Conservation (phyloP, 2,797 vertebrate species). For the Takifugu rubripes region DNA sequence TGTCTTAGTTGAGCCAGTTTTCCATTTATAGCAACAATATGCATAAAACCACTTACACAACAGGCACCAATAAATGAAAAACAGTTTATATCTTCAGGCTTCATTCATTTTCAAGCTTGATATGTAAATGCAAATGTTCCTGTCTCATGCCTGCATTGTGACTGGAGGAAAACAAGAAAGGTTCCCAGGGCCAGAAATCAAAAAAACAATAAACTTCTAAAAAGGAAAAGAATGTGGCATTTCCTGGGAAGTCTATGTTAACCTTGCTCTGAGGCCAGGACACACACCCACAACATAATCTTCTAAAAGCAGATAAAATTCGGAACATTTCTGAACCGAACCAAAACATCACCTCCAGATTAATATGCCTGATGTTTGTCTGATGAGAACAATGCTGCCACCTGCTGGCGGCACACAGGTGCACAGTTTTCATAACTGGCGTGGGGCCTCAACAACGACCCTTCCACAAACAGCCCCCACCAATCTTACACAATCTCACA, state of each 20-base stretch:
- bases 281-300: slow-evolving; percentile 9
- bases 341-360: slow-evolving; percentile 55
- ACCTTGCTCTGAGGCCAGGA: slow-evolving; percentile 38
- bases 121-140: neutral
- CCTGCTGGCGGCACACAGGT: slow-evolving; percentile 38
- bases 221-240: slow-evolving; percentile 43
- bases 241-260: slow-evolving; percentile 40
- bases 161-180: slow-evolving; percentile 23
- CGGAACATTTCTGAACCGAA: slow-evolving; percentile 55
- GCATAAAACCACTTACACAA: too few species aligned
- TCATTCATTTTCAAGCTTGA: too few species aligned
- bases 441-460: too few species aligned
- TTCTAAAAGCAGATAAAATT: slow-evolving; percentile 48
- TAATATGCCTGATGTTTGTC: slow-evolving; percentile 1
- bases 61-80: too few species aligned
- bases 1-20: too few species aligned
- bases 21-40: too few species aligned
- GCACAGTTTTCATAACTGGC: too few species aligned
- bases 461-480: slow-evolving; percentile 18
- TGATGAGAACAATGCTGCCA: slow-evolving; percentile 46
- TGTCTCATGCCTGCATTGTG: neutral
- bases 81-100: too few species aligned
- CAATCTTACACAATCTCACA: slow-evolving; percentile 34
- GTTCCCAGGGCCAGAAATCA: slow-evolving; percentile 11
- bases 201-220: slow-evolving; percentile 24